A percentile compares a stretch with the other conserved stretches of the same genome.
Conservation (phyloP, 2,888 invertebrate species). For the Eupithecia vulgata region DNA sequence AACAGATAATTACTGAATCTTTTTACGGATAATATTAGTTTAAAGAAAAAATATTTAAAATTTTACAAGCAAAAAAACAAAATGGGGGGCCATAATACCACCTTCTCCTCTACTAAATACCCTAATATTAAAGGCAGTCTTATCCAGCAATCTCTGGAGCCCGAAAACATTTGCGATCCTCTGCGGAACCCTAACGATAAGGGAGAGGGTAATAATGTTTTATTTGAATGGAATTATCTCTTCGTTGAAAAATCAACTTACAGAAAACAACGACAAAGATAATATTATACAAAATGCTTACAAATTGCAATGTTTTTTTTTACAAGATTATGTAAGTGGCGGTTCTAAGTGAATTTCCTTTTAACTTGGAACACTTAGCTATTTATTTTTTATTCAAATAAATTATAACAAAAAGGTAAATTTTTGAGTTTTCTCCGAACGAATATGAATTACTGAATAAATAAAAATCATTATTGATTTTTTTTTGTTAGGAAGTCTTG, state of each 20-base stretch:
- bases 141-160: neutral
- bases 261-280: constrained; percentile 3
- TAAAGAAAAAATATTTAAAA: no score
- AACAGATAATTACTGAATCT: no score
- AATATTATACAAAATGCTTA: constrained; percentile 4
- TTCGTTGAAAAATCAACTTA: constrained; percentile 39
- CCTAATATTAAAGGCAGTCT: neutral
- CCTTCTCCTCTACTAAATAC: neutral
- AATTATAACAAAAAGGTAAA: neutral
- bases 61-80: no score
- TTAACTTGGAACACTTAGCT: neutral
- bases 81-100: no score
- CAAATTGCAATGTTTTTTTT: constrained; percentile 5
- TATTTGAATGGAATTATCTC: constrained; percentile 40
- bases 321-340: neutral
- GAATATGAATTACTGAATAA: no score
- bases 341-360: neutral
- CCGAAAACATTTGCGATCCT: constrained; percentile 20
- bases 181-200: constrained; percentile 37
- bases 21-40: no score
- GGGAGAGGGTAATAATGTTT: constrained; percentile 37
- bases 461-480: no score
- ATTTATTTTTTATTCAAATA: neutral
- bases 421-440: neutral
- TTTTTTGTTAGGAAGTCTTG: no score